phyloP scores from a whole-genome alignment of 30 jellyfish, hydroid and myxozoan species.

The Rhopilema esculentum region DNA sequence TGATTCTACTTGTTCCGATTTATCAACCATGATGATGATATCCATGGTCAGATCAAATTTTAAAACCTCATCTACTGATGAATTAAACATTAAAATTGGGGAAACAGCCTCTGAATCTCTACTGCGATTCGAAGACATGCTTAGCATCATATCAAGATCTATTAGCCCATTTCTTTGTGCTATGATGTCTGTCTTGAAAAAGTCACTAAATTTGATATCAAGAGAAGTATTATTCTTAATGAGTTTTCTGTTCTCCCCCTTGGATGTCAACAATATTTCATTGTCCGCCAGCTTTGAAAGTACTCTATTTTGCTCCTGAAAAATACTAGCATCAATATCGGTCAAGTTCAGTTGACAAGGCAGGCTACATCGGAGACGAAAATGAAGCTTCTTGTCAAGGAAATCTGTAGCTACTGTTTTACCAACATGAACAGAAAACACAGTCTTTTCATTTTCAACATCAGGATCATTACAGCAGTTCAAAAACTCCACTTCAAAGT shows the following conservation, averaged over 20 bases:
- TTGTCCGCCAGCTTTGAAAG: background rate
- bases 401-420: slow-evolving; percentile 5
- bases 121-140: background rate
- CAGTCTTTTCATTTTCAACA: background rate
- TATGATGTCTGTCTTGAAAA: background rate
- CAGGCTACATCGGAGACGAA: slow-evolving; percentile 6
- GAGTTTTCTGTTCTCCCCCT: background rate
- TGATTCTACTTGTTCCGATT: background rate
- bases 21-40: slow-evolving; percentile 19
- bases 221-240: background rate
- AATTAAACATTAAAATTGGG: slow-evolving; percentile 39
- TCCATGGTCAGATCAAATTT: slow-evolving; percentile 22
- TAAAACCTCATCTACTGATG: slow-evolving; percentile 26
- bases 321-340: background rate
- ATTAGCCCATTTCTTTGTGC: background rate
- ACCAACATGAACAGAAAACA: background rate
- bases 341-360: slow-evolving; percentile 35
- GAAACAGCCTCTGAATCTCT: slow-evolving; percentile 5
- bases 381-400: background rate
- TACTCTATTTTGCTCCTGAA: slow-evolving; percentile 17
- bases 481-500: slow-evolving; percentile 6
- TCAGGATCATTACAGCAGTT: background rate
- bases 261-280: background rate
- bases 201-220: background rate
- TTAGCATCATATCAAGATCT: background rate